Evolutionary conservation across 1,140 invertebrate species (phyloP), one percentile per base, ranked within the genome.

Genomic region (Penaeus japonicus): DNA sequence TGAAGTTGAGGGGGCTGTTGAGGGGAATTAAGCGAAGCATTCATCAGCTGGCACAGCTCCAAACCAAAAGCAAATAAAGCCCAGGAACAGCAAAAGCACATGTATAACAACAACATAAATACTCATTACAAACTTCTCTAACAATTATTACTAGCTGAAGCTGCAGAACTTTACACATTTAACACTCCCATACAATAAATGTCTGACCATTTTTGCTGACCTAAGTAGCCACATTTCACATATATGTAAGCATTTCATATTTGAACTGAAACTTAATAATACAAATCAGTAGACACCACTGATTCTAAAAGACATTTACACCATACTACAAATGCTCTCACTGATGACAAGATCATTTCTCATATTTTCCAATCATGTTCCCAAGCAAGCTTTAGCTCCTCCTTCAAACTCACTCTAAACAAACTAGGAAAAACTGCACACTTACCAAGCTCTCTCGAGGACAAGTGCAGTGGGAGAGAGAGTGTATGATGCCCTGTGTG

Each of bases 361-460:
- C 47, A 47, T 0, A 47, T 7, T 47, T 47, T 47, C 15, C 47
- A 47, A 47, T 47, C 10, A 15, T 47, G 47, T 47, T 7, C 47
- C 47, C 47, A 47, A 47, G 47, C 47, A 47, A 47, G 47, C 47
- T 47, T 47, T 47, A 47, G 47, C 30, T 24, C 20, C 30, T 70
- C 62, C 30, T 30, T 24, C 62, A 70, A 24, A 30, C 30, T 70
- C 47, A 47, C 47, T 12, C 47, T 47, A 1, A 47, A 15, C 47
- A 5, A 47, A 47, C 47, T 47, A 47, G 47, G 10, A 47, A 47
- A 47, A 7, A 70, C 7, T n/a, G 30, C 30, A 15, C 24, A 79
- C 87, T 84, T 35, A 89, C 87, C 87, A 39, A 89, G 59, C 80
- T 89, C 87, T 65, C 87, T 84, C 24, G 86, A 88, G 17, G 87